phyloP scores from a whole-genome alignment of 2,888 invertebrate genomes.

The Acleris laterana region DNA sequence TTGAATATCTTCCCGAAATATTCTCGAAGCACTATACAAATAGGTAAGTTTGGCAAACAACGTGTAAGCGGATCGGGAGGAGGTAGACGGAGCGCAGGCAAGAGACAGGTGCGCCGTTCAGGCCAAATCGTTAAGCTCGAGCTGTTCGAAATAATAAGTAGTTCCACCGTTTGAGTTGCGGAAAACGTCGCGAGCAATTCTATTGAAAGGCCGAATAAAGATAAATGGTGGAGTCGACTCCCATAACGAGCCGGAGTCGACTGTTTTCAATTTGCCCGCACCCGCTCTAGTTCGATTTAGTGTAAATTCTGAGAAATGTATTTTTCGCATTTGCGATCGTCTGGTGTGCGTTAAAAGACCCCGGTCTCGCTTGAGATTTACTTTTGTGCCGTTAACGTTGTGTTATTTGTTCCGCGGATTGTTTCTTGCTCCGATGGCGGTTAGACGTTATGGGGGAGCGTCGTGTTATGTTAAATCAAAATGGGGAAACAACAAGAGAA shows the following conservation, averaged over 20 bases:
- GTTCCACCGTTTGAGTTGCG: slow-evolving; percentile 78
- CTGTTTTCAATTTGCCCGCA: slow-evolving; percentile 80
- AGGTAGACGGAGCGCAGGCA: slow-evolving; percentile 27
- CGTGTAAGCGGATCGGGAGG: slow-evolving; percentile 15
- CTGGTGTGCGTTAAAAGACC: slow-evolving; percentile 40
- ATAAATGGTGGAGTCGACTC: slow-evolving; percentile 78
- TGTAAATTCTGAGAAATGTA: slow-evolving; percentile 65
- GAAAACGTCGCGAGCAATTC: slow-evolving; percentile 77
- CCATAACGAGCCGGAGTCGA: slow-evolving; percentile 77
- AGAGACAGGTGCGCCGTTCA: slow-evolving; percentile 67
- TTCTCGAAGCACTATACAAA: slow-evolving; percentile 2
- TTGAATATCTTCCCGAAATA: neutral
- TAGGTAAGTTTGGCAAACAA: slow-evolving; percentile 29
- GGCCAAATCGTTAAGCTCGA: slow-evolving; percentile 77
- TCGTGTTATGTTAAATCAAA: slow-evolving; percentile 23
- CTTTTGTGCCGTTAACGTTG: slow-evolving; percentile 39
- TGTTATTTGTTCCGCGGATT: slow-evolving; percentile 28
- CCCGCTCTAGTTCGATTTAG: slow-evolving; percentile 68
- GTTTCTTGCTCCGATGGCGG: slow-evolving; percentile 12
- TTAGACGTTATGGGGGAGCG: slow-evolving; percentile 22
- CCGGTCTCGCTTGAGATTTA: slow-evolving; percentile 35
- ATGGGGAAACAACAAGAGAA: slow-evolving; percentile 8
- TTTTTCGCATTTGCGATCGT: slow-evolving; percentile 46
- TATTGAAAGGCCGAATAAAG: slow-evolving; percentile 81
- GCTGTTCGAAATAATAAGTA: slow-evolving; percentile 81